phyloP scores from a whole-genome alignment of 1,140 invertebrate species.

The Papilio glaucus region DNA sequence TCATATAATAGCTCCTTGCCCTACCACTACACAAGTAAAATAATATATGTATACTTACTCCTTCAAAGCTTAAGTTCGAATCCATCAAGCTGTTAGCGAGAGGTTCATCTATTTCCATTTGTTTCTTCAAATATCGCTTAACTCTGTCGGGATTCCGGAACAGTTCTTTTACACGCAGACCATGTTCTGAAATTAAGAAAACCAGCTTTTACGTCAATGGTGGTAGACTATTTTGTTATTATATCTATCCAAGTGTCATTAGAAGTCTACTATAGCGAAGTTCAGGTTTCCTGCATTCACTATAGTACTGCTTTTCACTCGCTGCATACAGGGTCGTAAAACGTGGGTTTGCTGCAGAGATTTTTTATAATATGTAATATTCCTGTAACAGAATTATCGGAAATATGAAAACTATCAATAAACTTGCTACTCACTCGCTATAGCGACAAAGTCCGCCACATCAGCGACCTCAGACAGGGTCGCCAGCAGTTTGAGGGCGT shows the following conservation, averaged over 20 bases:
- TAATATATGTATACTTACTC: slow-evolving; percentile 75
- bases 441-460: slow-evolving; percentile 83
- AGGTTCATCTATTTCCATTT: slow-evolving; percentile 67
- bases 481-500: slow-evolving; percentile 84
- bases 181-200: slow-evolving; percentile 75
- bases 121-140: slow-evolving; percentile 66
- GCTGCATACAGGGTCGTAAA: no score
- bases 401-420: no score
- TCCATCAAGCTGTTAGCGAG: slow-evolving; percentile 76
- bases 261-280: no score
- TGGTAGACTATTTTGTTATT: no score
- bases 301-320: no score
- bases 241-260: no score
- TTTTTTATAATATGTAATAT: no score
- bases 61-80: slow-evolving; percentile 82
- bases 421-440: slow-evolving; percentile 80
- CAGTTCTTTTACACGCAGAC: slow-evolving; percentile 81
- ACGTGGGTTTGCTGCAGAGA: no score
- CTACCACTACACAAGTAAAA: not conserved
- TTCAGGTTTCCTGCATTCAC: no score
- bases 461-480: slow-evolving; percentile 85
- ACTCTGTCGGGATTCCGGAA: slow-evolving; percentile 81
- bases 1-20: no score
- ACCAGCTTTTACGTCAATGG: not conserved
- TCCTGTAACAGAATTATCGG: not conserved